Evolutionary conservation across 1,140 invertebrate genomes (phyloP).

Genomic region (Bombus pascuorum): DNA sequence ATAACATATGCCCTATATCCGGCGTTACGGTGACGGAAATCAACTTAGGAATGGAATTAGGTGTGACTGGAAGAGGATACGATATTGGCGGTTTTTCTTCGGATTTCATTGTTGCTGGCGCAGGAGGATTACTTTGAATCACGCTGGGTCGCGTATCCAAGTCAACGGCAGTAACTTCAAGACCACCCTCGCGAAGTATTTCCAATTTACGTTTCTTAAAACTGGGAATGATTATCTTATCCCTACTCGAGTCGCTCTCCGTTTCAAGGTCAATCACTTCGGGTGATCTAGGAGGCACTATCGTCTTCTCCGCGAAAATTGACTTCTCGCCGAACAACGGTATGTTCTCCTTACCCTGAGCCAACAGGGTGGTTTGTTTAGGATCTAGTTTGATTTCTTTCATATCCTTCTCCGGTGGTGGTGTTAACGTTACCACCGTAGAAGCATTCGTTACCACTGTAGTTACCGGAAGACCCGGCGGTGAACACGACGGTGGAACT

Average conservation of each 20-base stretch:
- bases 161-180: constrained; percentile 87
- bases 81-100: constrained; percentile 67
- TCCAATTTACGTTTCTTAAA: constrained; percentile 89
- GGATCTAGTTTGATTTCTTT: constrained; percentile 78
- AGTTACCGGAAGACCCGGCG: constrained; percentile 71
- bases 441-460: constrained; percentile 77
- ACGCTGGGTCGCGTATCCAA: constrained; percentile 73
- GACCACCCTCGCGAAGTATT: constrained; percentile 87
- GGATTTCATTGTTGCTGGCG: constrained; percentile 63
- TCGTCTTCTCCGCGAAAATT: constrained; percentile 72
- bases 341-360: constrained; percentile 84
- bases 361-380: constrained; percentile 78
- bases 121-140: constrained; percentile 70
- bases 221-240: constrained; percentile 79
- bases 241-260: constrained; percentile 77
- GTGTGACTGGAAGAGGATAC: constrained; percentile 56
- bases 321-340: constrained; percentile 80
- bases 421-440: constrained; percentile 78
- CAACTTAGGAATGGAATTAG: constrained; percentile 74
- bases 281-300: constrained; percentile 82
- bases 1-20: constrained; percentile 82
- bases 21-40: constrained; percentile 84
- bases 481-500: constrained; percentile 72
- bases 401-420: constrained; percentile 79
- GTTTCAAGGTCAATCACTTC: constrained; percentile 86